Conservation (phyloP, 1,140 invertebrate genomes). For the Drosophila ercepeae region DNA sequence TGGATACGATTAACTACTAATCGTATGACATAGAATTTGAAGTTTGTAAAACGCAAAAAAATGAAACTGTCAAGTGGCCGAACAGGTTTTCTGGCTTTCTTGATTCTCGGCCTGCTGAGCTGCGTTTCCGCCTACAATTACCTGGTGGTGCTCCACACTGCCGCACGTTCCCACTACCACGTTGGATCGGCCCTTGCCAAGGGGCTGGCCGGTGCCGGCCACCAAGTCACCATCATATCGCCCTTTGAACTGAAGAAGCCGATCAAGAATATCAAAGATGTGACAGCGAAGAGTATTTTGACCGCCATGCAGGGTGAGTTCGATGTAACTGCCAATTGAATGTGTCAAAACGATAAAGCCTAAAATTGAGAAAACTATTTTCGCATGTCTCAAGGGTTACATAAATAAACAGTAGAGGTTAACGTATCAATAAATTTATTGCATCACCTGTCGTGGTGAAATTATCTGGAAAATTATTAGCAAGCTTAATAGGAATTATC, state of each 20-base stretch:
- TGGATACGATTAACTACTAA: slow-evolving; percentile 4
- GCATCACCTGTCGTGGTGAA: neutral
- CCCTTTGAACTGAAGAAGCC: slow-evolving; percentile 84
- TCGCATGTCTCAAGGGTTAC: too few species aligned
- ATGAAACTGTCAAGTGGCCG: slow-evolving; percentile 21
- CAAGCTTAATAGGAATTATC: too few species aligned
- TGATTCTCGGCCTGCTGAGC: slow-evolving; percentile 55
- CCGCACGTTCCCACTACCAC: slow-evolving; percentile 86
- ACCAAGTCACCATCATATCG: slow-evolving; percentile 86
- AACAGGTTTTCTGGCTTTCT: slow-evolving; percentile 48
- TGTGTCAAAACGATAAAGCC: neutral
- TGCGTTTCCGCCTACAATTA: slow-evolving; percentile 65
- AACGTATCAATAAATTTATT: too few species aligned
- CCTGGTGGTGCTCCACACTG: slow-evolving; percentile 84
- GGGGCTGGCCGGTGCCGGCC: slow-evolving; percentile 85
- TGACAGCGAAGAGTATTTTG: slow-evolving; percentile 53
- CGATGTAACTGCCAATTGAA: neutral
- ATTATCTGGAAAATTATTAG: neutral
- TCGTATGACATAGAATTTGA: slow-evolving; percentile 8
- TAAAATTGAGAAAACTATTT: too few species aligned
- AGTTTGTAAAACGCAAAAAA: slow-evolving; percentile 5
- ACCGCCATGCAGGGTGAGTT: slow-evolving; percentile 55
- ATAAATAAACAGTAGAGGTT: neutral
- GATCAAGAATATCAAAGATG: slow-evolving; percentile 85
- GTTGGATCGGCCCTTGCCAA: slow-evolving; percentile 85